phyloP scores from a whole-genome alignment of 2,888 invertebrate genomes.

The Nowickia ferox region DNA sequence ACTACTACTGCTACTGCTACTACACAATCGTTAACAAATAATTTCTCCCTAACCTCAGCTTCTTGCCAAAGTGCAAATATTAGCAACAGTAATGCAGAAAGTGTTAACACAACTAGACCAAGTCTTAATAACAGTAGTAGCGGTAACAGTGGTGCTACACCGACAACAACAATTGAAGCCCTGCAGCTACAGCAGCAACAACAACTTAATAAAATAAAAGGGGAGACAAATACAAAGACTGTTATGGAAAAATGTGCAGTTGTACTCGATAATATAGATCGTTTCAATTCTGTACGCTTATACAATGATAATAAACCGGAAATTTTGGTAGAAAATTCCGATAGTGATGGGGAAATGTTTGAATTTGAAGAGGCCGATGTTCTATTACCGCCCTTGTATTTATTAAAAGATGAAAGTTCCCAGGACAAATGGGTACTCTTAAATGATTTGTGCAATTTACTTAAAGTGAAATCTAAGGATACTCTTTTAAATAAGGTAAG shows the following conservation, averaged over 20 bases:
- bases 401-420: constrained; percentile 86
- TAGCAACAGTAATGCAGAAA: constrained; percentile 33
- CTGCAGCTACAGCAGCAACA: constrained; percentile 57
- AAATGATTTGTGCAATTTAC: constrained; percentile 90
- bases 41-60: constrained; percentile 21
- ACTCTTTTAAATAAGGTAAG: constrained; percentile 88
- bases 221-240: constrained; percentile 77
- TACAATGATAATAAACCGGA: constrained; percentile 72
- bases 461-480: constrained; percentile 92
- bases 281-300: constrained; percentile 73
- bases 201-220: constrained; percentile 74
- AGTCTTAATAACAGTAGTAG: constrained; percentile 10
- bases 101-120: constrained; percentile 15
- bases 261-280: constrained; percentile 75
- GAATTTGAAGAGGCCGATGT: constrained; percentile 92
- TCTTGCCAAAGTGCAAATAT: constrained; percentile 46
- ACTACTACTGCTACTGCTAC: constrained; percentile 25
- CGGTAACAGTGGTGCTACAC: constrained; percentile 5
- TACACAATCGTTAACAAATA: constrained; percentile 33
- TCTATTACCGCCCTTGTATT: constrained; percentile 91
- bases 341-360: constrained; percentile 85
- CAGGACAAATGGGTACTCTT: constrained; percentile 91
- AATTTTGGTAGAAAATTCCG: constrained; percentile 75
- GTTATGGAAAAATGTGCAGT: constrained; percentile 75
- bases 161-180: constrained; percentile 13